phyloP scores from a whole-genome alignment of 2,113 vertebrate genomes.

The Pica pica region DNA sequence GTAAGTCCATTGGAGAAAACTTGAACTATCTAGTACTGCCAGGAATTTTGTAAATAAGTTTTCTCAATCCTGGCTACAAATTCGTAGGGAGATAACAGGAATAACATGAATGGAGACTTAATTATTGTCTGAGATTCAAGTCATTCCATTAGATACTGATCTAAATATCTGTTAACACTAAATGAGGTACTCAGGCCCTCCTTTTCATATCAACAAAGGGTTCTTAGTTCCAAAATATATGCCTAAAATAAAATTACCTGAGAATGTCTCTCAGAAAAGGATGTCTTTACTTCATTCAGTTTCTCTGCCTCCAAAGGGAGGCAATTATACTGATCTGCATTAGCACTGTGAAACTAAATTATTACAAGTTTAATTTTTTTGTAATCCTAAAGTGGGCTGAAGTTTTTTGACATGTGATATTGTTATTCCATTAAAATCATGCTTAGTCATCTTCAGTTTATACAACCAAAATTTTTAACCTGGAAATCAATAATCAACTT shows the following conservation, averaged over 20 bases:
- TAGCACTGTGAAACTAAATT: background rate
- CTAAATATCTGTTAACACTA: background rate
- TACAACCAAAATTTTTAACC: background rate
- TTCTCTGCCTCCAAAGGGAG: background rate
- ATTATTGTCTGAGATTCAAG: background rate
- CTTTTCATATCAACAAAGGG: background rate
- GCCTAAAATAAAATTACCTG: background rate
- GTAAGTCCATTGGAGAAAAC: background rate
- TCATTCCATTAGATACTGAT: background rate
- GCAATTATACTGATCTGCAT: background rate
- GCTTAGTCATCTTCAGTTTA: background rate
- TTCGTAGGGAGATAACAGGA: background rate
- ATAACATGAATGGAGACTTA: background rate
- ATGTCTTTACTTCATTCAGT: background rate
- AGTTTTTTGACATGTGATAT: background rate
- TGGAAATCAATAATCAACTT: constrained; percentile 8
- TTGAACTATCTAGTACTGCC: background rate
- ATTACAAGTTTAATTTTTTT: background rate
- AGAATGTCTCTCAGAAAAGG: background rate
- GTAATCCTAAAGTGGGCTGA: background rate
- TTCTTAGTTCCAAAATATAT: background rate
- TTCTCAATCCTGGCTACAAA: background rate
- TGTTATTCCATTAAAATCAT: background rate
- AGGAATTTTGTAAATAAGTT: background rate
- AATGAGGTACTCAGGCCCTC: background rate